Evolutionary conservation across 1,140 invertebrate genomes (phyloP), one percentile per base, ranked within the genome.

Genomic region (Drosophila lowei): DNA sequence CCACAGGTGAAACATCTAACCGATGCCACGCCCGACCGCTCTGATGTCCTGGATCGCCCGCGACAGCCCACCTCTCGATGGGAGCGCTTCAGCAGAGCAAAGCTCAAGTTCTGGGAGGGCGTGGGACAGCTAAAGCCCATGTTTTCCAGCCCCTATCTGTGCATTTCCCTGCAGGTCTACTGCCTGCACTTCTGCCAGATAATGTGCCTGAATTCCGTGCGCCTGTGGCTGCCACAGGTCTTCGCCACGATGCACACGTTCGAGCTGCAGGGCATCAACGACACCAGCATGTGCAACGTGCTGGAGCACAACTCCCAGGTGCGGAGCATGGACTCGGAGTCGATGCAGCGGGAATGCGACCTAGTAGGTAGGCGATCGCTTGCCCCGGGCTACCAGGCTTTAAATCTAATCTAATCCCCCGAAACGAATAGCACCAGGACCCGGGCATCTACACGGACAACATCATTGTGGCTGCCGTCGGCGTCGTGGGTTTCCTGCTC

Each of bases 171-270:
- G 13, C 67, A 56, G 1, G 65, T 89, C 1, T 90, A 88, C 43
- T 59, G 46, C 9, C 47, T 90, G 46, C 88, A 90, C 48, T 88
- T 88, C 42, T 90, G 81, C 30, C 79, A 90, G 41, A 70, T 84
- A 0, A 84, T 79, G 76, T 79, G 79, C 11, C 72, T 89, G 0
- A 89, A 84, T 21, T 89, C 84, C 1, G 62, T 89, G 52, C 85
- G 84, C 11, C 25, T 89, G n/a, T 94, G 93, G 93, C 75, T 93
- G 50, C 93, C 93, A 0, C 92, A 93, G 57, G 84, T 94, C 3
- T 94, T 94, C 58, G 84, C 93, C 44, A 92, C 92, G 2, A 89
- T 93, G 49, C 90, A 91, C 72, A 55, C 91, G 41, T 79, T 89
- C 15, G 68, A 84, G 38, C 60, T 92, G 4, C 92, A 93, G 6